Evolutionary conservation across 1,140 invertebrate species (phyloP).

Genomic region (Coelopa frigida): DNA sequence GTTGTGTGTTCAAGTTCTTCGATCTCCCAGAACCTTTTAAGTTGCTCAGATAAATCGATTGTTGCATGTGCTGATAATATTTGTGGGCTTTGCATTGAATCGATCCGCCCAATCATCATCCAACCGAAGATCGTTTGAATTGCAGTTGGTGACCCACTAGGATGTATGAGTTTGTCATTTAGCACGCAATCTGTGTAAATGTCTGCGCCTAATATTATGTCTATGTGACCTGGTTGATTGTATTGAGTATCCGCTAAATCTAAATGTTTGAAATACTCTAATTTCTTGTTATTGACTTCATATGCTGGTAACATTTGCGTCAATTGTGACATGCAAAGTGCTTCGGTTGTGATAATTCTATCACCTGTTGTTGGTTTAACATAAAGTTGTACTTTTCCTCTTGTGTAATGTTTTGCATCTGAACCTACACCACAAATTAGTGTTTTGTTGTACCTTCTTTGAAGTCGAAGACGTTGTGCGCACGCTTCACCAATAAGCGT

Average conservation of each 20-base stretch:
- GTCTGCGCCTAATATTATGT: slow-evolving; percentile 5
- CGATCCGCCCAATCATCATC: slow-evolving; percentile 4
- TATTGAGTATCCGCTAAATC: slow-evolving; percentile 3
- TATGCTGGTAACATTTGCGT: neutral
- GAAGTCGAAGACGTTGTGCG: slow-evolving; percentile 3
- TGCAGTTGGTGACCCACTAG: slow-evolving; percentile 1
- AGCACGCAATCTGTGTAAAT: neutral
- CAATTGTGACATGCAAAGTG: neutral
- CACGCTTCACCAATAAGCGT: slow-evolving; percentile 5
- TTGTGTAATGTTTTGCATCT: too few relatives aligned
- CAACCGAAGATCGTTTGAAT: slow-evolving; percentile 3
- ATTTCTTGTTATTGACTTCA: neutral
- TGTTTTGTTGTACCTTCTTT: neutral
- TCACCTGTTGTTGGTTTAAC: neutral
- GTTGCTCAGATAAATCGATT: neutral
- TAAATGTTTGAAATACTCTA: slow-evolving; percentile 4
- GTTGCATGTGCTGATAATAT: neutral
- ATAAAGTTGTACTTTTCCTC: neutral
- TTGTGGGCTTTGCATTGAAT: neutral
- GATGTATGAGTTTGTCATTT: neutral
- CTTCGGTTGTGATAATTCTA: neutral
- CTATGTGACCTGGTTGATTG: neutral
- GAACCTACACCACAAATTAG: neutral
- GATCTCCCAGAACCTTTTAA: neutral
- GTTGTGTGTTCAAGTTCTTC: neutral